These are phyloP conservation scores for Mastacembelus armatus DNA, from an alignment of 2,797 vertebrate genomes.

Conservation along the genomic window DNA sequence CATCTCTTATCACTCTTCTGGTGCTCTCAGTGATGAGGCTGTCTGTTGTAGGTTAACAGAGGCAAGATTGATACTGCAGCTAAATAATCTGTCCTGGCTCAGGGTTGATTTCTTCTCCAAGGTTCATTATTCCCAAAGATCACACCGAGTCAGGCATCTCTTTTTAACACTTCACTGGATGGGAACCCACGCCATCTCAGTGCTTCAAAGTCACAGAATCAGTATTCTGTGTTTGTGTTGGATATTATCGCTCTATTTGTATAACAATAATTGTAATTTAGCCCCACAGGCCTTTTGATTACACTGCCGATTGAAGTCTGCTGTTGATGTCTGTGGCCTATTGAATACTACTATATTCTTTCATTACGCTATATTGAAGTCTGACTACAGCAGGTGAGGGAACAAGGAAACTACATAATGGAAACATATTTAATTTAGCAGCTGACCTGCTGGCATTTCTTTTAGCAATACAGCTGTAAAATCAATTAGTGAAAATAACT, in stretches of 20 bases:
- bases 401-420: constrained; percentile 25
- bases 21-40: constrained; percentile 49
- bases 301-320: constrained; percentile 30
- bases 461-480: not conserved
- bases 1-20: constrained; percentile 44
- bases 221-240: constrained; percentile 16
- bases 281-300: constrained; percentile 26
- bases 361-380: constrained; percentile 25
- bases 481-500: not conserved
- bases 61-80: constrained; percentile 47
- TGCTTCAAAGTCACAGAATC: constrained; percentile 15
- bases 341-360: constrained; percentile 17
- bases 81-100: constrained; percentile 57
- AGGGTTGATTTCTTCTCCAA: constrained; percentile 58
- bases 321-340: constrained; percentile 1
- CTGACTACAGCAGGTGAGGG: constrained; percentile 1
- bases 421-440: constrained; percentile 15
- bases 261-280: constrained; percentile 29
- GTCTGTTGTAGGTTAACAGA: constrained; percentile 61
- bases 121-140: constrained; percentile 43
- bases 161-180: constrained; percentile 29
- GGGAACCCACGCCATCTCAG: constrained; percentile 11
- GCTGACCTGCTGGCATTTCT: constrained; percentile 28
- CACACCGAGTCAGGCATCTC: constrained; percentile 24
- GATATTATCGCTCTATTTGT: constrained; percentile 22